These are phyloP conservation scores for Diglossa brunneiventris DNA, from an alignment of 2,113 vertebrate genomes.

Conservation along the genomic window DNA sequence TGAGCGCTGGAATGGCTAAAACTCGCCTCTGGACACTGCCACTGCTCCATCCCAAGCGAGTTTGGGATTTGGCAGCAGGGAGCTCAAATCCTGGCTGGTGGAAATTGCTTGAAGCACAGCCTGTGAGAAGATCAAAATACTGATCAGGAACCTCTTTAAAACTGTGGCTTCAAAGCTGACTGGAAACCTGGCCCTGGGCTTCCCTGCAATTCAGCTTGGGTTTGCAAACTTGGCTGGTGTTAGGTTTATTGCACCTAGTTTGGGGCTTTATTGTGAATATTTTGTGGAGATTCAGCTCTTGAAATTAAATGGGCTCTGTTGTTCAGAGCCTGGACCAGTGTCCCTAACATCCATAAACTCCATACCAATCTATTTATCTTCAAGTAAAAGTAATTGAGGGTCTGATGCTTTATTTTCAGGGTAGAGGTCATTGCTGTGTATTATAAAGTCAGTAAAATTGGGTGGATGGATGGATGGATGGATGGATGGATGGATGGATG, in stretches of 20 bases:
- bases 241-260: conserved; percentile 60
- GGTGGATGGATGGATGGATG: not conserved
- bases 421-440: not conserved
- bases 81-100: conserved; percentile 1
- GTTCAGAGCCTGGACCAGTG: not conserved
- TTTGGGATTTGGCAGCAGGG: not conserved
- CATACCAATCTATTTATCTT: not conserved
- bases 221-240: conserved; percentile 37
- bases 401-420: not conserved
- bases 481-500: not conserved
- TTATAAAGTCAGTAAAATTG: not conserved
- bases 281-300: conserved; percentile 28
- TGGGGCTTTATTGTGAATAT: conserved; percentile 51
- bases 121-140: conserved; percentile 26
- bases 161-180: conserved; percentile 39
- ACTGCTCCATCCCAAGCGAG: not conserved
- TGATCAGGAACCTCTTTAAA: conserved; percentile 41
- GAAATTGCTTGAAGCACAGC: not conserved
- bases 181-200: conserved; percentile 59
- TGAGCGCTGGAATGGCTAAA: accelerated
- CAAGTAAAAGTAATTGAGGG: not conserved
- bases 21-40: not conserved
- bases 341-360: not conserved
- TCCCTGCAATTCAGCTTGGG: conserved; percentile 26
- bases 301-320: conserved; percentile 35